Percentiles rank a stretch among this genome's conserved stretches.
These are phyloP conservation scores for Cantharis flavilabris DNA, from an alignment of 2,888 invertebrate species.

Conservation along the genomic window DNA sequence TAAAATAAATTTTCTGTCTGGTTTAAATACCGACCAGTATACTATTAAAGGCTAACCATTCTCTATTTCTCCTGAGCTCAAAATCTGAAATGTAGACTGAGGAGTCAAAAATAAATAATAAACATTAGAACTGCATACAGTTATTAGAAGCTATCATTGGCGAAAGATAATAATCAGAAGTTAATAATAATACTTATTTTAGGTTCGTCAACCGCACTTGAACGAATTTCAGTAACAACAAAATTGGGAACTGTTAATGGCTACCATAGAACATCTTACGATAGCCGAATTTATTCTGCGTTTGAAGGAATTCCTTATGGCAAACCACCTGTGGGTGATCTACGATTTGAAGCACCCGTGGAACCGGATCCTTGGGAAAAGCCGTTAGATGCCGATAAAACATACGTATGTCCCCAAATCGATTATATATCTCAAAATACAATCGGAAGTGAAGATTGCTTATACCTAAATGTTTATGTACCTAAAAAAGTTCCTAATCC, in stretches of 20 bases:
- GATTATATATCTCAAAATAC: neutral
- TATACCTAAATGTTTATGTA: neutral
- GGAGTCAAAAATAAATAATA: no score
- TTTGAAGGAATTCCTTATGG: slow-evolving; percentile 12
- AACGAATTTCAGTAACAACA: neutral
- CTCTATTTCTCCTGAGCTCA: no score
- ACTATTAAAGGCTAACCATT: no score
- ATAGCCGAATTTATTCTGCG: neutral
- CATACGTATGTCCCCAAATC: neutral
- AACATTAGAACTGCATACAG: no score
- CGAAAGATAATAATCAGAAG: no score
- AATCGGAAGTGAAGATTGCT: neutral
- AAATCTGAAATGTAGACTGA: no score
- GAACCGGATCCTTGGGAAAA: neutral
- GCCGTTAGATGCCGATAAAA: neutral
- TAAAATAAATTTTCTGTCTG: no score
- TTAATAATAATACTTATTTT: no score
- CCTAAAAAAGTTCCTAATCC: neutral
- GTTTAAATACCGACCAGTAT: no score
- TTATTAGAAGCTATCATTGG: no score
- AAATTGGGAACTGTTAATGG: neutral
- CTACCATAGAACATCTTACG: neutral
- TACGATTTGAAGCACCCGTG: slow-evolving; percentile 7
- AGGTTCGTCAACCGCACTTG: slow-evolving; percentile 3
- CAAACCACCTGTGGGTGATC: slow-evolving; percentile 6